These are phyloP conservation scores for Heliconius charithonia DNA, from an alignment of 2,888 invertebrate species.

Conservation along the genomic window DNA sequence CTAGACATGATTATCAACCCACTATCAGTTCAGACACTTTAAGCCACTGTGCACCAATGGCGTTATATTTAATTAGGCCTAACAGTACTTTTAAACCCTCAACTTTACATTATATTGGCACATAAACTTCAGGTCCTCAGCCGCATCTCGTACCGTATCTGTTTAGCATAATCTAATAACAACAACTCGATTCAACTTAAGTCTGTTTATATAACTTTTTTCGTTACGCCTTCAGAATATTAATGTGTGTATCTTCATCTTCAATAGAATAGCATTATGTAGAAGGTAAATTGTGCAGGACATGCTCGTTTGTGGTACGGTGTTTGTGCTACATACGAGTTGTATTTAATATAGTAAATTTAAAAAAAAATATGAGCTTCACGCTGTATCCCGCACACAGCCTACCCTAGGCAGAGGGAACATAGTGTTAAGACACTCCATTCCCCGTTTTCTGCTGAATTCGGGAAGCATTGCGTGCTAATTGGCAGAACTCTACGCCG, in stretches of 20 bases:
- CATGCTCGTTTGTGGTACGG: too few species aligned
- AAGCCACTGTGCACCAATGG: neutral
- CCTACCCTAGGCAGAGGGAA: too few species aligned
- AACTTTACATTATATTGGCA: constrained; percentile 7
- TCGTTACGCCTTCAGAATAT: constrained; percentile 23
- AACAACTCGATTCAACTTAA: constrained; percentile 37
- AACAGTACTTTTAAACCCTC: constrained; percentile 5
- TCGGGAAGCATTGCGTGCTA: too few species aligned
- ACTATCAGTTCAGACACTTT: neutral
- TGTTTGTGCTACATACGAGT: too few species aligned
- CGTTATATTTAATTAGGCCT: neutral
- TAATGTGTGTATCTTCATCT: constrained; percentile 3
- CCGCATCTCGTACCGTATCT: constrained; percentile 40
- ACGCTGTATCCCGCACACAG: too few species aligned
- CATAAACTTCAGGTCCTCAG: constrained; percentile 29
- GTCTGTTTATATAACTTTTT: constrained; percentile 37
- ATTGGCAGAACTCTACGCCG: too few species aligned
- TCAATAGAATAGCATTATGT: neutral
- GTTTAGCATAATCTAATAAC: constrained; percentile 45
- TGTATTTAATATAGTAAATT: too few species aligned
- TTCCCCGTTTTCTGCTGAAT: too few species aligned
- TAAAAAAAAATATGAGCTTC: too few species aligned
- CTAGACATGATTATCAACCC: too few species aligned
- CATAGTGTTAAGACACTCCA: too few species aligned
- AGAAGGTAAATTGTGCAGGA: too few species aligned